Evolutionary conservation across 2,113 vertebrate species (phyloP).

Genomic region (Bujurquina vittata): DNA sequence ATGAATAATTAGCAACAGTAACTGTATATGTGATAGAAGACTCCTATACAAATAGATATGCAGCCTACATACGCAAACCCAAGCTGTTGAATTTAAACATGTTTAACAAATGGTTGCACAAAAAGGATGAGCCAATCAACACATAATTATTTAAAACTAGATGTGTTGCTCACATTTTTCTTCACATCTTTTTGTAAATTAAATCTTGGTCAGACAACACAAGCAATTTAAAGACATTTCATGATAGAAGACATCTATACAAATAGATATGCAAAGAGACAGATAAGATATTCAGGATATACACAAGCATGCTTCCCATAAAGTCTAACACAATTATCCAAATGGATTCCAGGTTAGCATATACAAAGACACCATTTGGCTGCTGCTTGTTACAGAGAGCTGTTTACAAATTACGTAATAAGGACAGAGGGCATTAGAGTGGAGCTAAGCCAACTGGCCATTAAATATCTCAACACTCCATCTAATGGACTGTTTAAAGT

Average conservation of each 20-base stretch:
- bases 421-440: conserved; percentile 57
- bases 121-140: not conserved
- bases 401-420: conserved; percentile 65
- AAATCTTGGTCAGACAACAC: not conserved
- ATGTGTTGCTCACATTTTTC: not conserved
- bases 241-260: not conserved
- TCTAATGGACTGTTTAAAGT: conserved; percentile 39
- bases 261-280: conserved; percentile 13
- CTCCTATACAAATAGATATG: too few species aligned
- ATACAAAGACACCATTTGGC: conserved; percentile 31
- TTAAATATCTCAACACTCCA: conserved; percentile 43
- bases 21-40: not conserved
- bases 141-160: not conserved
- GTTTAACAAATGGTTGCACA: not conserved
- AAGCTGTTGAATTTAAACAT: not conserved
- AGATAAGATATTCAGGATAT: not conserved
- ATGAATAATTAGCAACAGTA: not conserved
- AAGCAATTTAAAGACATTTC: not conserved
- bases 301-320: conserved; percentile 10
- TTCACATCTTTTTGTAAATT: too few species aligned
- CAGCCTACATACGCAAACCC: not conserved
- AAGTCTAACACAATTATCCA: conserved; percentile 53
- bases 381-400: conserved; percentile 32
- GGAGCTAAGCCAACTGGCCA: conserved; percentile 51
- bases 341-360: conserved; percentile 27